A percentile compares a stretch with the other conserved stretches of the same genome.
Conservation (phyloP, 1,140 invertebrate species). For the Heliconius congener region DNA sequence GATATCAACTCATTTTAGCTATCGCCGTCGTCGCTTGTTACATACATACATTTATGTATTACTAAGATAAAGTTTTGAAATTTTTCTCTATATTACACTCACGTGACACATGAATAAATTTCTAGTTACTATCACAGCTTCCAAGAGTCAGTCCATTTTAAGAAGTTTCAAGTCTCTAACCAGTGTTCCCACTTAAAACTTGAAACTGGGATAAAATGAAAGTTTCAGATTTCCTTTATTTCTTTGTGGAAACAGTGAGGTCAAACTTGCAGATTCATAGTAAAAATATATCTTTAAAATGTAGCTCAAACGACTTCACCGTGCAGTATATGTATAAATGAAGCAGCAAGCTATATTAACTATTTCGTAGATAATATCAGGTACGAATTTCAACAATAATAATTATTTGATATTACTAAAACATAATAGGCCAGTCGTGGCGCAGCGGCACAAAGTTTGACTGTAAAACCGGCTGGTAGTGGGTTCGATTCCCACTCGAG, state of each 20-base stretch:
- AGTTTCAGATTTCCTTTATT: constrained; percentile 35
- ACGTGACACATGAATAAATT: constrained; percentile 59
- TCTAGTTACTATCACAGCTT: constrained; percentile 33
- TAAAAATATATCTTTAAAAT: constrained; percentile 14
- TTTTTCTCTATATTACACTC: constrained; percentile 58
- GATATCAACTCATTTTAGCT: not conserved
- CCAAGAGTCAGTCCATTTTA: constrained; percentile 22
- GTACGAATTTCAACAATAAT: too few relatives aligned
- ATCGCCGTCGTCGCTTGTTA: not conserved
- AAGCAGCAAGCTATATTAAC: not conserved
- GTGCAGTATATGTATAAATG: not conserved
- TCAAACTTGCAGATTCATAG: constrained; percentile 22
- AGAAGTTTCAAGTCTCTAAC: constrained; percentile 31
- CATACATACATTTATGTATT: constrained; percentile 7
- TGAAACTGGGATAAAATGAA: constrained; percentile 34
- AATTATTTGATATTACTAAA: too few relatives aligned
- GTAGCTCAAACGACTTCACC: not conserved
- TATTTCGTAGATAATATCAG: not conserved
- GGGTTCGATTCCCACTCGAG: too few relatives aligned
- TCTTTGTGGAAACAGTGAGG: constrained; percentile 22
- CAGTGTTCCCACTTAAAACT: constrained; percentile 31
- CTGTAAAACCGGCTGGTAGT: too few relatives aligned
- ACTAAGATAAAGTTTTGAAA: not conserved
- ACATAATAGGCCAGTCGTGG: too few relatives aligned
- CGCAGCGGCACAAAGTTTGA: too few relatives aligned